Conservation (phyloP, 1,140 invertebrate genomes). For the Lutraria rhynchaena region DNA sequence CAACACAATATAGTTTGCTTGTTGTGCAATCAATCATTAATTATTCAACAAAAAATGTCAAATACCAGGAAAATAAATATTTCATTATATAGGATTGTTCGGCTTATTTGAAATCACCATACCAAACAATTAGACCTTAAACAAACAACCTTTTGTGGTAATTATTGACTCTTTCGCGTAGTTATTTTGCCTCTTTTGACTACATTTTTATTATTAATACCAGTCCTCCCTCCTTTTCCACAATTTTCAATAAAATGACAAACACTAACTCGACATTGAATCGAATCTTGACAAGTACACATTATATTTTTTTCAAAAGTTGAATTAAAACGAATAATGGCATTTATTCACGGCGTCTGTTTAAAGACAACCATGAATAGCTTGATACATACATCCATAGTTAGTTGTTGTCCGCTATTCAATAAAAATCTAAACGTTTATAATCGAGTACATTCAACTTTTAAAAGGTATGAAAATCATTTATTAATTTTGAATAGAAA, state of each 20-base stretch:
- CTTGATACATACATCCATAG: constrained; percentile 18
- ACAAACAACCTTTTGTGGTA: neutral
- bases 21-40: too few relatives aligned
- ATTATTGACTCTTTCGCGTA: constrained; percentile 11
- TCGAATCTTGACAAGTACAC: constrained; percentile 30
- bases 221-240: neutral
- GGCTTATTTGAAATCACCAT: too few relatives aligned
- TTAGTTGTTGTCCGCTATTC: constrained; percentile 21
- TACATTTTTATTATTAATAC: constrained; percentile 16
- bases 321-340: constrained; percentile 24
- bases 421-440: constrained; percentile 34
- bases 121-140: neutral
- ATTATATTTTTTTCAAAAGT: constrained; percentile 29
- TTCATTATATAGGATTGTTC: too few relatives aligned
- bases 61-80: too few relatives aligned
- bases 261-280: neutral
- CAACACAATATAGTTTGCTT: too few relatives aligned
- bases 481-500: constrained; percentile 18
- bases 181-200: constrained; percentile 26
- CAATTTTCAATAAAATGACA: constrained; percentile 12
- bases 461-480: constrained; percentile 19
- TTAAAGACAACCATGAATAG: constrained; percentile 30
- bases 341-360: neutral
- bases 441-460: constrained; percentile 19
- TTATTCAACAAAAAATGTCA: too few relatives aligned